Evolutionary conservation across 1,140 invertebrate genomes (phyloP), one percentile per base, ranked within the genome.

Genomic region (Conus betulinus): DNA sequence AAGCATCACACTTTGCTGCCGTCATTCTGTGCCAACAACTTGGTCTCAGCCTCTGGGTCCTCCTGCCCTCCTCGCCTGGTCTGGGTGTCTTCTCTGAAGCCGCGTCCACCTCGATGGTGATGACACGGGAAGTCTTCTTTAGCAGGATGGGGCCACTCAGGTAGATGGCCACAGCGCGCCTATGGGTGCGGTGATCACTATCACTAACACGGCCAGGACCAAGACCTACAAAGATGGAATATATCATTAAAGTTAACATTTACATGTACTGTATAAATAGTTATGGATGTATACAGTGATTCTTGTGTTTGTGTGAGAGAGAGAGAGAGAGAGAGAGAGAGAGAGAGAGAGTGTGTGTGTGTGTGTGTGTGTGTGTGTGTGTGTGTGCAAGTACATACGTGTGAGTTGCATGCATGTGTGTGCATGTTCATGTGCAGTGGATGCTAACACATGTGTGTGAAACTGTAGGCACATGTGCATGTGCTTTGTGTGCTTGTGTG

Each of bases 151-250:
- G 97, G 0, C 98, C 98, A 0, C 96, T 96, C 1, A 98, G 92
- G 0, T 97, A 97, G 88, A 99, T 98, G 51, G 98, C 95, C 78
- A 98, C 97, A 27, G 98, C 98, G 98, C 98, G 0, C 98, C 98
- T 5, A 98, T 95, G 0, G 98, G 98, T 0, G 98, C 98, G 0
- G 98, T 99, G 82, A 99, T 95, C 1, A 99, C 95, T 85, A 99
- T 99, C 23, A 97, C 98, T 86, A 99, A 95, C 11, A 99, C 97
- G 7, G 97, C 97, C 74, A 97, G 96, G 27, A 97, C 96, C 78
- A 97, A 94, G 76, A 97, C 95, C 84, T 91, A 87, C 88, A n/a
- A 81, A 63, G 79, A 20, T 82, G 25, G 25, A 82, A 39, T 39
- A 39, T 39, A 39, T 39, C 39, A 39, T 39, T 39, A 39, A 39